Base-by-base conservation (phyloP, 2,888 invertebrate species). In the Sicus ferrugineus region DNA sequence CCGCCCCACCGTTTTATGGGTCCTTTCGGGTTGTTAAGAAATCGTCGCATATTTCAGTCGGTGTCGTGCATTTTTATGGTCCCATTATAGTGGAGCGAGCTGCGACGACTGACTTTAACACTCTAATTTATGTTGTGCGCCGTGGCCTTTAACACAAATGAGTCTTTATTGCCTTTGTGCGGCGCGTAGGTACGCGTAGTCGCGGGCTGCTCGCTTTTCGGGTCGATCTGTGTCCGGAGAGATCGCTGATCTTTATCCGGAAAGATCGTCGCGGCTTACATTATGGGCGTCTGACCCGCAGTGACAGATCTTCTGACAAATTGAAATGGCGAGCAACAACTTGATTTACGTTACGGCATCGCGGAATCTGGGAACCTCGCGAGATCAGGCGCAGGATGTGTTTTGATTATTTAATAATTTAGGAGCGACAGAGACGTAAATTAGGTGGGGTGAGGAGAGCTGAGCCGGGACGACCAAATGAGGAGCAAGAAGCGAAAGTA, bases 11-110 rank as follows among this genome's bases (percentile, higher is more conserved):
- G 16, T 61, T 68, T 54, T 30, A 48, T 30, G 30, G 23, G 30
- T 16, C 61, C 50, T 58, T 42, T 23, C 62, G 14, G 58, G 31
- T 48, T 46, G 46, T 54, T 38, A 30, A 16, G 56, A 46, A 62
- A 67, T 67, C 58, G 69, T 59, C 65, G 65, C 58, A 59, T 48
- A 54, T 56, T 54, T 64, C 48, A 38, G 59, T 34, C 34, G 19
- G 46, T 65, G 54, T 46, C 34, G 23, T 62, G 38, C 63, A 75
- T 74, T 76, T 78, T 78, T 77, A 78, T 78, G 80, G 76, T 70
- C 72, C 72, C 58, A 59, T 67, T 70, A 67, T 74, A 26, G 42
- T 66, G 67, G 31, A 34, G 48, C 48, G 9, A 19, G 30, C 48
- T 65, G 30, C 26, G 16, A 23, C 50, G 63, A n/a, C 50, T 67